Evolutionary conservation across 2,797 vertebrate species (phyloP).

Genomic region (Macropodus opercularis): DNA sequence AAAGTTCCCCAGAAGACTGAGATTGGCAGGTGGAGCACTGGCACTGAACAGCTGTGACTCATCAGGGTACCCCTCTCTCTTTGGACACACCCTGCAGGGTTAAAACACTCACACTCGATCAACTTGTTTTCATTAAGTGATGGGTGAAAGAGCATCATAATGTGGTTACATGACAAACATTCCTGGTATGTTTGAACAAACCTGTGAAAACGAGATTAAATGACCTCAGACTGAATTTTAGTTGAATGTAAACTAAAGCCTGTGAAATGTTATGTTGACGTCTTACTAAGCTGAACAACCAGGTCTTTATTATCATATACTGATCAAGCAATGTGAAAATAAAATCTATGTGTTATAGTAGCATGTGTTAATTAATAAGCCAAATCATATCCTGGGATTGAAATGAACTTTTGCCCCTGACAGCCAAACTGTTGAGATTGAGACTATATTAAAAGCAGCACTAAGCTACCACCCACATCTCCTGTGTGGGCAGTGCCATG

Average conservation of each 20-base stretch:
- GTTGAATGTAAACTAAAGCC: conserved; percentile 7
- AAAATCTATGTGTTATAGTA: too few species aligned
- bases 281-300: conserved; percentile 3
- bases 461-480: conserved; percentile 54
- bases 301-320: not conserved
- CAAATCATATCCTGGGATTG: not conserved
- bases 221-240: not conserved
- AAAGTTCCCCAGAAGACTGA: conserved; percentile 98
- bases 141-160: conserved; percentile 1
- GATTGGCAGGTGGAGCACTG: conserved; percentile 93
- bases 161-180: conserved; percentile 9
- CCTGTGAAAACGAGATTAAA: not conserved
- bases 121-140: conserved; percentile 6
- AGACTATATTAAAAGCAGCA: conserved; percentile 47
- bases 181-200: conserved; percentile 1
- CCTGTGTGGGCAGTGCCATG: conserved; percentile 52
- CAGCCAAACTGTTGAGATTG: conserved; percentile 35
- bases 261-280: not conserved
- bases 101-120: conserved; percentile 39
- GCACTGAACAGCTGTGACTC: conserved; percentile 90
- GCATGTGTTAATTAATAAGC: not conserved
- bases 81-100: conserved; percentile 86
- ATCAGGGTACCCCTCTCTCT: conserved; percentile 84
- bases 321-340: not conserved
- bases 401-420: conserved; percentile 28